These are phyloP conservation scores for Drosophila albomicans DNA, from an alignment of 1,140 invertebrate genomes.

Conservation along the genomic window DNA sequence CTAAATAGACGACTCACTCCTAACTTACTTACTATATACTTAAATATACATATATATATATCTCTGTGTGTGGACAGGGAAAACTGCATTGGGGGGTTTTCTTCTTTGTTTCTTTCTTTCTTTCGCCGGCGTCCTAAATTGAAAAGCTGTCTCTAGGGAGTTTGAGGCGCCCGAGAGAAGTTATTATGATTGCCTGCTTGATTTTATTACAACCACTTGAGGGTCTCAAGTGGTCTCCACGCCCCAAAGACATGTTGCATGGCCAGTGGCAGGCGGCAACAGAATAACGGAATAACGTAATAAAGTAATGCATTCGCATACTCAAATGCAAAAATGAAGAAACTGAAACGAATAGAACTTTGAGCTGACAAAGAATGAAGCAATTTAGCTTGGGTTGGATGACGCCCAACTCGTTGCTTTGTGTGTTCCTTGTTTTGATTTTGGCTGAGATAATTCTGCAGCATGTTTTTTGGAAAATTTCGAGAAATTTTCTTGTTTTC, in stretches of 20 bases:
- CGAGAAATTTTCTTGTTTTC: too few species aligned
- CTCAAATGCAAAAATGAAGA: neutral
- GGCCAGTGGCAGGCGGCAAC: neutral
- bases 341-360: too few species aligned
- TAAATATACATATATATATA: neutral
- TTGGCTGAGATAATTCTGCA: neutral
- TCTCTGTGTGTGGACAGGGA: constrained; percentile 4
- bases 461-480: too few species aligned
- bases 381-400: neutral
- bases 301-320: constrained; percentile 1
- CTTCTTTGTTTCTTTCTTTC: constrained; percentile 9
- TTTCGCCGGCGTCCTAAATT: constrained; percentile 29
- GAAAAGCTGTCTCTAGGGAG: constrained; percentile 18
- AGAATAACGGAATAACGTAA: neutral
- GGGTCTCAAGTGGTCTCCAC: neutral
- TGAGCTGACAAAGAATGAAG: neutral
- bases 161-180: neutral
- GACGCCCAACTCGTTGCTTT: neutral
- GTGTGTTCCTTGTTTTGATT: neutral
- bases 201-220: constrained; percentile 32
- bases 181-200: constrained; percentile 25
- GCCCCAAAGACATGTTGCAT: too few species aligned
- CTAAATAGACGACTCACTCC: constrained; percentile 32
- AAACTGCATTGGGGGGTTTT: constrained; percentile 41
- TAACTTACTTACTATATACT: constrained; percentile 27